A percentile compares a stretch with the other conserved stretches of the same genome.
Conservation (phyloP, 2,113 vertebrate species). For the Nanger granti region DNA sequence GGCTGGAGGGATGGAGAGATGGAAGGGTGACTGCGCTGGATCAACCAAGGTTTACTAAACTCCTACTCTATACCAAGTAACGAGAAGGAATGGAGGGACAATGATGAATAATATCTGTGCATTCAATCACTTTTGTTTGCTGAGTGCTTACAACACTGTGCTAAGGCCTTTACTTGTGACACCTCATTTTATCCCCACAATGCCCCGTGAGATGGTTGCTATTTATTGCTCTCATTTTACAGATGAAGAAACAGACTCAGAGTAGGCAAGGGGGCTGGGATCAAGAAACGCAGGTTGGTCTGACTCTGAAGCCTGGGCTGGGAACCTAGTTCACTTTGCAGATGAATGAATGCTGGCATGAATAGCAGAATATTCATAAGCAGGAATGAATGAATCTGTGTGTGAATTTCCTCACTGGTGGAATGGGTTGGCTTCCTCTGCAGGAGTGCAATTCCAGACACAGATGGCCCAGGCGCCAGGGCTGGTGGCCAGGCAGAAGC, state of each 20-base stretch:
- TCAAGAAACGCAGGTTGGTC: neutral
- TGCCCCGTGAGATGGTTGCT: neutral
- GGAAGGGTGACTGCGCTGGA: neutral
- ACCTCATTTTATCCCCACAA: neutral
- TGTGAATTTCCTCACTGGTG: neutral
- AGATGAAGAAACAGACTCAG: neutral
- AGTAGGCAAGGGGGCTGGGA: neutral
- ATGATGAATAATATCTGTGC: neutral
- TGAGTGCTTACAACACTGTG: neutral
- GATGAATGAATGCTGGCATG: neutral
- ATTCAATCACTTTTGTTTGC: neutral
- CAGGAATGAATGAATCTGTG: neutral
- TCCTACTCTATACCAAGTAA: neutral
- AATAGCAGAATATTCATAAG: neutral
- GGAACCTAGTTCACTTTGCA: neutral
- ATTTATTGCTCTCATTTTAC: neutral
- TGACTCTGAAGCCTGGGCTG: neutral
- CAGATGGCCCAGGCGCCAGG: constrained; percentile 86
- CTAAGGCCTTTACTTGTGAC: neutral
- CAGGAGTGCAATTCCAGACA: constrained; percentile 84
- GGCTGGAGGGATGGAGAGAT: neutral
- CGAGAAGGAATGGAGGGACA: neutral
- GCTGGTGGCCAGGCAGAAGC: constrained; percentile 88
- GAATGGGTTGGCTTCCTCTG: neutral
- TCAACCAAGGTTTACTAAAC: neutral